Conservation (phyloP, 2,888 invertebrate species). For the Sialis lutaria region DNA sequence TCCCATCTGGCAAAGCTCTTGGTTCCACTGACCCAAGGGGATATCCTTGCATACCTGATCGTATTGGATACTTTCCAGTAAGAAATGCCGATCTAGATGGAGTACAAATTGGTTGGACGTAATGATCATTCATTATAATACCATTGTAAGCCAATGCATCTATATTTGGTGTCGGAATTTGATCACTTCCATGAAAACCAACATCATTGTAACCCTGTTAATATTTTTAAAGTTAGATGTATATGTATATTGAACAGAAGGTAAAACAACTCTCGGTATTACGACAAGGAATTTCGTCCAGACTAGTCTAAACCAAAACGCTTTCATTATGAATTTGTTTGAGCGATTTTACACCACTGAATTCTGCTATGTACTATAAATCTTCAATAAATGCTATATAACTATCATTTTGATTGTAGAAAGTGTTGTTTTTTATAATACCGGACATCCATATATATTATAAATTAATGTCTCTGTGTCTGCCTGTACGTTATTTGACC, state of each 20-base stretch:
- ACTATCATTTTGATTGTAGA: too few species aligned
- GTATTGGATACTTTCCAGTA: constrained; percentile 77
- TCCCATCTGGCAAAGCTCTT: constrained; percentile 50
- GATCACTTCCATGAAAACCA: constrained; percentile 73
- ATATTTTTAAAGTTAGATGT: too few species aligned
- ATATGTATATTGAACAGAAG: constrained; percentile 14
- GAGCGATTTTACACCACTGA: too few species aligned
- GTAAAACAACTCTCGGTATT: neutral
- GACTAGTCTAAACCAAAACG: too few species aligned
- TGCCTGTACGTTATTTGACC: too few species aligned
- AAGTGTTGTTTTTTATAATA: too few species aligned
- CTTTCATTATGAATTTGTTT: too few species aligned
- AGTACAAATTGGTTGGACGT: constrained; percentile 72
- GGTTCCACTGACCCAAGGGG: constrained; percentile 50
- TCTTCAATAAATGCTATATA: too few species aligned
- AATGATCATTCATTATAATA: constrained; percentile 69
- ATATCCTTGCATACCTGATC: constrained; percentile 56
- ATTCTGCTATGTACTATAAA: too few species aligned
- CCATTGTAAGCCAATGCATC: constrained; percentile 75
- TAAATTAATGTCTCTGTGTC: too few species aligned
- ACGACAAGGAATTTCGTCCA: neutral
- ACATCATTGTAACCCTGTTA: constrained; percentile 82
- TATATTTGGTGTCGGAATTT: constrained; percentile 80
- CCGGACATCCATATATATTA: too few species aligned
- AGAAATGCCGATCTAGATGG: constrained; percentile 68